These are phyloP conservation scores for Theocolax elegans DNA, from an alignment of 1,140 invertebrate genomes.

Conservation along the genomic window DNA sequence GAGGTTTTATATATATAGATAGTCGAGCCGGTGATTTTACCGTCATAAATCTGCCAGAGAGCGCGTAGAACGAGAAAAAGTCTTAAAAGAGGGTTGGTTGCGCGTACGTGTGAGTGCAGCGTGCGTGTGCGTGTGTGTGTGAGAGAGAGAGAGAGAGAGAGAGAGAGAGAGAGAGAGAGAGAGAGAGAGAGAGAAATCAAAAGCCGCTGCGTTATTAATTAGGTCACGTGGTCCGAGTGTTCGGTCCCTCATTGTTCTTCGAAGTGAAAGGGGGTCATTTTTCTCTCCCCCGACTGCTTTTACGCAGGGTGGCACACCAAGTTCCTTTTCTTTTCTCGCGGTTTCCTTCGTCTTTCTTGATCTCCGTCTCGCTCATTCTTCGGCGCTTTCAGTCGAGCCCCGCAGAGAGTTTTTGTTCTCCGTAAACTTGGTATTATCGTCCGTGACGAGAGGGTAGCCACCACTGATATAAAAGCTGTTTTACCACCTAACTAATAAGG, in stretches of 20 bases:
- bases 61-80: background rate
- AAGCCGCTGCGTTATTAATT: conserved; percentile 48
- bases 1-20: no score
- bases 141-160: no score
- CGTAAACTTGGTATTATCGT: conserved; percentile 26
- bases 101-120: no score
- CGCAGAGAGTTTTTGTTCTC: conserved; percentile 17
- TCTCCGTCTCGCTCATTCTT: no score
- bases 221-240: conserved; percentile 41
- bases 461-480: conserved; percentile 8
- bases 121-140: no score
- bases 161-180: background rate
- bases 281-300: conserved; percentile 18
- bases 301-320: background rate
- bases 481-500: conserved; percentile 32
- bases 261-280: conserved; percentile 27
- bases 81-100: no score
- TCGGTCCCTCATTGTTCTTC: conserved; percentile 29
- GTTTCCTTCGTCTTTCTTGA: background rate
- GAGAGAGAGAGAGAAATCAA: background rate
- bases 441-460: background rate
- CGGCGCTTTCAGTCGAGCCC: background rate
- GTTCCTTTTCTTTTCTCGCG: background rate
- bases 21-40: conserved; percentile 20
- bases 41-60: conserved; percentile 53